These are phyloP conservation scores for Epiblema foenella DNA, from an alignment of 2,888 invertebrate genomes.

Conservation along the genomic window DNA sequence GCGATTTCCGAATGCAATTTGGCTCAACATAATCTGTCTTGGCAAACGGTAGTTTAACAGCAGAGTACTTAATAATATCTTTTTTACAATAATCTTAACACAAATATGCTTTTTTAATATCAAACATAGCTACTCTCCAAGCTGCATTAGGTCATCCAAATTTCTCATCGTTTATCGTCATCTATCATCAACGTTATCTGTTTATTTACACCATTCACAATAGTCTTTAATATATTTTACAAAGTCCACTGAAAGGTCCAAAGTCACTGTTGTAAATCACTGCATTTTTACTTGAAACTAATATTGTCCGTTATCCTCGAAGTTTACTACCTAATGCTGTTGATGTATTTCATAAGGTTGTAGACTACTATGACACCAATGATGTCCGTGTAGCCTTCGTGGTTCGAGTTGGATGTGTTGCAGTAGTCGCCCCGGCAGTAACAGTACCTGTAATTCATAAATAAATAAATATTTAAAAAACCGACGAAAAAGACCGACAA, in stretches of 20 bases:
- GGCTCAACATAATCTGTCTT: no score
- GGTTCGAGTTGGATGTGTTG: slow-evolving; percentile 84
- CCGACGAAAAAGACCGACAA: no score
- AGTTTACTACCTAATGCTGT: slow-evolving; percentile 77
- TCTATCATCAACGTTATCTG: no score
- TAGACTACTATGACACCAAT: slow-evolving; percentile 87
- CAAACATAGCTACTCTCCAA: not conserved
- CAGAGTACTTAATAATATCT: no score
- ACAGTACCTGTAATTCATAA: slow-evolving; percentile 87
- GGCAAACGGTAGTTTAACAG: no score
- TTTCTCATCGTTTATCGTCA: not conserved
- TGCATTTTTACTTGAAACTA: not conserved
- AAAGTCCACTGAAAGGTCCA: not conserved
- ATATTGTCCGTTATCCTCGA: not conserved
- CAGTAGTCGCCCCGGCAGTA: slow-evolving; percentile 91
- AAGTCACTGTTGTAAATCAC: not conserved
- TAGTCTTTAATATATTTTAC: not conserved
- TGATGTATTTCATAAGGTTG: slow-evolving; percentile 86
- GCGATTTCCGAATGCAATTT: no score
- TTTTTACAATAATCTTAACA: no score
- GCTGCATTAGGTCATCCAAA: not conserved
- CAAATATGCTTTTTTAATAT: no score
- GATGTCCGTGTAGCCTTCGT: slow-evolving; percentile 83
- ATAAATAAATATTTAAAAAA: no score
- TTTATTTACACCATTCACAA: not conserved